These are phyloP conservation scores for Drosophila erecta DNA, from an alignment of 1,140 invertebrate genomes.

Conservation along the genomic window DNA sequence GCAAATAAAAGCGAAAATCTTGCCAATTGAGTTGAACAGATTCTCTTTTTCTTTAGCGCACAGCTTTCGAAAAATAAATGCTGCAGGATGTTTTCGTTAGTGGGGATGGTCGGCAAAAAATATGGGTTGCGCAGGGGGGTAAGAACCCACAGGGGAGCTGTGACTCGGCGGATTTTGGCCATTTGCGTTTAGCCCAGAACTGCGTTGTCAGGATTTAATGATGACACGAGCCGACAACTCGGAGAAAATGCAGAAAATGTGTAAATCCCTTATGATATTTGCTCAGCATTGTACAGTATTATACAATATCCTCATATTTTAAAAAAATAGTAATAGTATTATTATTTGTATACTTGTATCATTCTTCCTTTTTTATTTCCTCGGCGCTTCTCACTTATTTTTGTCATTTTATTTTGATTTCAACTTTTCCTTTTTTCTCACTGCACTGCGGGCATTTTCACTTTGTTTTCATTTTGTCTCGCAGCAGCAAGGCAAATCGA, in stretches of 20 bases:
- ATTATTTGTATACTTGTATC: background rate
- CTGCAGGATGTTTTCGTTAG: background rate
- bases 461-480: slow-evolving; percentile 21
- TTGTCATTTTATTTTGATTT: background rate
- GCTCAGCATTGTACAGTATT: background rate
- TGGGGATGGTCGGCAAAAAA: background rate
- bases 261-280: slow-evolving; percentile 7
- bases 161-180: slow-evolving; percentile 45
- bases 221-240: slow-evolving; percentile 50
- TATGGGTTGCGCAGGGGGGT: background rate
- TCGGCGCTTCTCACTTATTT: background rate
- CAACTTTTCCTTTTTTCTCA: slow-evolving; percentile 1
- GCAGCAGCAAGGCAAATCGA: slow-evolving; percentile 39
- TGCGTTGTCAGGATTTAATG: slow-evolving; percentile 75
- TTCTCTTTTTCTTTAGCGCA: slow-evolving; percentile 16
- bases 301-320: background rate
- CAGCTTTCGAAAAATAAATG: background rate
- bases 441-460: slow-evolving; percentile 47
- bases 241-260: slow-evolving; percentile 4
- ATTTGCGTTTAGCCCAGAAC: slow-evolving; percentile 65
- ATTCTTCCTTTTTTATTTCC: background rate
- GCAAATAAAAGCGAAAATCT: slow-evolving; percentile 75
- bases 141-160: slow-evolving; percentile 36
- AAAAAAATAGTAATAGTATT: background rate
- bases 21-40: slow-evolving; percentile 67